phyloP scores from a whole-genome alignment of 1,140 invertebrate species.

The Maconellicoccus hirsutus region DNA sequence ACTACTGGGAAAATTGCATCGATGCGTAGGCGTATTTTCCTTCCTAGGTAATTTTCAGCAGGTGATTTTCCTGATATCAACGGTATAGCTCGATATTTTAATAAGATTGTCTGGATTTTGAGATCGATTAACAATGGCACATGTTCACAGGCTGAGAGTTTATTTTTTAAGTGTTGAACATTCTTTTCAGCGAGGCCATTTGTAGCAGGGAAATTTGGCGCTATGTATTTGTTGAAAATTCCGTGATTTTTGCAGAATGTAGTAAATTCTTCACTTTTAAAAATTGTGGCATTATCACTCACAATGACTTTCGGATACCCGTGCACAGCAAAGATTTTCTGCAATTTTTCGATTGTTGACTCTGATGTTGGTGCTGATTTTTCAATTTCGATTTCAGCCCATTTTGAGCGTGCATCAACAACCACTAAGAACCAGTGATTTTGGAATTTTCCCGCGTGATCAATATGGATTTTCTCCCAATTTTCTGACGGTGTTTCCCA shows the following conservation, averaged over 20 bases:
- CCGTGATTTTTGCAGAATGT: constrained; percentile 29
- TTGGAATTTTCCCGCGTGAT: constrained; percentile 33
- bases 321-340: constrained; percentile 24
- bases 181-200: constrained; percentile 33
- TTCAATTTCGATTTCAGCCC: constrained; percentile 30
- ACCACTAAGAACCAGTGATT: constrained; percentile 35
- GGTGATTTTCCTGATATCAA: constrained; percentile 20
- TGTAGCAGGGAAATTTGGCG: constrained; percentile 30
- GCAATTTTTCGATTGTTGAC: constrained; percentile 15
- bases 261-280: constrained; percentile 30
- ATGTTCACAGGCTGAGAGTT: background rate
- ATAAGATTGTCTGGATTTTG: constrained; percentile 22
- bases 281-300: constrained; percentile 27
- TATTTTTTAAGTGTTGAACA: constrained; percentile 34
- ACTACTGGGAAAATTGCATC: constrained; percentile 38
- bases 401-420: constrained; percentile 35
- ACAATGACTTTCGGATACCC: constrained; percentile 29
- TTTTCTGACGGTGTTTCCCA: constrained; percentile 31
- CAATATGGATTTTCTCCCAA: constrained; percentile 33
- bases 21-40: constrained; percentile 34
- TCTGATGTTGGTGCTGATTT: constrained; percentile 21
- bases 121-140: background rate
- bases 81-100: constrained; percentile 24
- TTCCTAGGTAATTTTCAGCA: constrained; percentile 35
- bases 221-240: constrained; percentile 31